These are phyloP conservation scores for Sympetrum striolatum DNA, from an alignment of 2,888 invertebrate species.

Conservation along the genomic window DNA sequence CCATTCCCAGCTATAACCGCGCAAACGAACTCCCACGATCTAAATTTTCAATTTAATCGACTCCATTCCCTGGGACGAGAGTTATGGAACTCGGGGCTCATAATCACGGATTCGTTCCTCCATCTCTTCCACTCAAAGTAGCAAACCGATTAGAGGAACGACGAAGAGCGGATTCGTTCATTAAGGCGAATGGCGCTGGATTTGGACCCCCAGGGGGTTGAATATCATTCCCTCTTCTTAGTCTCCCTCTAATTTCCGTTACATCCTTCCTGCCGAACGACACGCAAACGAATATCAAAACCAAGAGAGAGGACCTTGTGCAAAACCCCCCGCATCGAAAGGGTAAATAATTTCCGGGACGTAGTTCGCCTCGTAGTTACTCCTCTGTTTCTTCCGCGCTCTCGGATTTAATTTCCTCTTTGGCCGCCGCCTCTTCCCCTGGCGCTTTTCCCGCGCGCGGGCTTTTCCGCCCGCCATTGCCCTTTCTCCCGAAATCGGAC, in stretches of 20 bases:
- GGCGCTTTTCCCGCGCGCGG: constrained; percentile 19
- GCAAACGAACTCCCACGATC: too few species aligned
- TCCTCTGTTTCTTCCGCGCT: constrained; percentile 36
- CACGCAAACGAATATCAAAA: constrained; percentile 12
- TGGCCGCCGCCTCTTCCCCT: neutral
- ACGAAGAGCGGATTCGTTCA: neutral
- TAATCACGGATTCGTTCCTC: neutral
- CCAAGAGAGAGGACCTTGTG: neutral
- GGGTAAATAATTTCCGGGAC: constrained; percentile 35
- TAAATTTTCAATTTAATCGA: too few species aligned
- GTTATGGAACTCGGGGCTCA: neutral
- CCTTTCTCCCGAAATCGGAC: neutral
- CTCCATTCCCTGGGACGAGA: too few species aligned
- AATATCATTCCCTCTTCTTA: constrained; percentile 12
- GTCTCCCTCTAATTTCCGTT: constrained; percentile 21
- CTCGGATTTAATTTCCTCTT: constrained; percentile 35
- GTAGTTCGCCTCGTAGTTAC: constrained; percentile 12
- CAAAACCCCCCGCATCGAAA: constrained; percentile 7
- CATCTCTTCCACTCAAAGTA: constrained; percentile 22
- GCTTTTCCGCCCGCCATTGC: neutral
- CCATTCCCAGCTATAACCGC: too few species aligned
- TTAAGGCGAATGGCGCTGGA: neutral
- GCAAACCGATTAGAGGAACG: neutral
- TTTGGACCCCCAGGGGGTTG: neutral
- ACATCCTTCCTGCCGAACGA: neutral